These are phyloP conservation scores for Halichoerus grypus DNA, from an alignment of 2,113 vertebrate species.

Conservation along the genomic window DNA sequence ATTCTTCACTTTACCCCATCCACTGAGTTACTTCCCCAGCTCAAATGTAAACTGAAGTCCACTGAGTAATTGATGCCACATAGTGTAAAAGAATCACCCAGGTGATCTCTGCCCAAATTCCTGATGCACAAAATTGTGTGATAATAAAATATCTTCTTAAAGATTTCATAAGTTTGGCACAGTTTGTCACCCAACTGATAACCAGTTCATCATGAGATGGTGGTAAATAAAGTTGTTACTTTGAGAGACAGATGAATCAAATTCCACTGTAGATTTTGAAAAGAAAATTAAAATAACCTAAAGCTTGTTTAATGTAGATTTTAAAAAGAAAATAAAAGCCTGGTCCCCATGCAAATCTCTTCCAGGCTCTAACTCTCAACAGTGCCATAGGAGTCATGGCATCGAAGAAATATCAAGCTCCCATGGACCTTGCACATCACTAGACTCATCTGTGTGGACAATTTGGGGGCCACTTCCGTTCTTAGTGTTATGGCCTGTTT, in stretches of 20 bases:
- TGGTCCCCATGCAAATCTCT: not conserved
- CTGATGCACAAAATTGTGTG: not conserved
- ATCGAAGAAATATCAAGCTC: not conserved
- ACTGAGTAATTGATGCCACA: not conserved
- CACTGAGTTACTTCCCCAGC: not conserved
- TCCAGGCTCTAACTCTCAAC: not conserved
- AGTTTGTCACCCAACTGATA: not conserved
- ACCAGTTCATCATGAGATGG: not conserved
- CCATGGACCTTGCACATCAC: not conserved
- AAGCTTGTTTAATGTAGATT: not conserved
- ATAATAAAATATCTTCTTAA: not conserved
- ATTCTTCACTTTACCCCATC: not conserved
- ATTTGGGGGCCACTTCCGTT: not conserved
- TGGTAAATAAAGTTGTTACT: not conserved
- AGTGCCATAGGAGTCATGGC: not conserved
- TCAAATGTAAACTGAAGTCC: not conserved
- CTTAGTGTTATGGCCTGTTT: constrained; percentile 8
- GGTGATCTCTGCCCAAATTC: not conserved
- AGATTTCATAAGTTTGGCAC: not conserved
- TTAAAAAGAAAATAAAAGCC: constrained; percentile 6
- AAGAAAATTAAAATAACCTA: constrained; percentile 13
- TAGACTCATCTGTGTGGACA: not conserved
- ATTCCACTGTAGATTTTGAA: not conserved
- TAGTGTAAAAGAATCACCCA: not conserved
- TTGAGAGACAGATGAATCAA: constrained; percentile 11